Evolutionary conservation across 2,888 invertebrate species (phyloP).

Genomic region (Micoletzkya japonica): DNA sequence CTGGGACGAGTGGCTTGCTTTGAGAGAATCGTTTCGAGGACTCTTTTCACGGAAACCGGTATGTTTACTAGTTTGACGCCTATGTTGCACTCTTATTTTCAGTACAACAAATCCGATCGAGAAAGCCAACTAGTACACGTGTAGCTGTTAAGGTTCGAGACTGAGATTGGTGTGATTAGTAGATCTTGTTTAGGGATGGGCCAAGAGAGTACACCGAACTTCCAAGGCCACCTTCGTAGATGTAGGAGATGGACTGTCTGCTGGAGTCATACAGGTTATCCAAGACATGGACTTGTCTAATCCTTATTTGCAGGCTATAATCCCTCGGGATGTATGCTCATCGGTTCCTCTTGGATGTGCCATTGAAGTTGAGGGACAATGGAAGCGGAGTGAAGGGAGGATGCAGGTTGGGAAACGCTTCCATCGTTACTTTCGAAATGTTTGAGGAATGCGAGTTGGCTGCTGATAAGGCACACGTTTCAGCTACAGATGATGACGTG

Average conservation of each 20-base stretch:
- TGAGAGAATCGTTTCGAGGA: too few relatives aligned
- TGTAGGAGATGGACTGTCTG: constrained; percentile 43
- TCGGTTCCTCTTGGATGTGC: constrained; percentile 37
- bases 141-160: too few relatives aligned
- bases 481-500: constrained; percentile 34
- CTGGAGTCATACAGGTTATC: constrained; percentile 43
- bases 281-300: too few relatives aligned
- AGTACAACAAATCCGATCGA: too few relatives aligned
- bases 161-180: too few relatives aligned
- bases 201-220: constrained; percentile 37
- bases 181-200: constrained; percentile 60
- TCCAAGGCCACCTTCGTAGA: constrained; percentile 48
- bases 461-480: constrained; percentile 31
- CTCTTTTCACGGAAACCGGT: too few relatives aligned
- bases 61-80: too few relatives aligned
- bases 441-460: constrained; percentile 39
- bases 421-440: not conserved
- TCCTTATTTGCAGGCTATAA: not conserved
- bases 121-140: too few relatives aligned
- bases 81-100: too few relatives aligned
- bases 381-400: constrained; percentile 32
- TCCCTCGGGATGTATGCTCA: constrained; percentile 14
- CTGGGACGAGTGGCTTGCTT: too few relatives aligned
- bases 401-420: not conserved
- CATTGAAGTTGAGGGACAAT: constrained; percentile 32